Percentiles rank a stretch among this genome's conserved stretches.
Evolutionary conservation across 2,797 vertebrate species (phyloP).

Genomic region (Danio kyathit): DNA sequence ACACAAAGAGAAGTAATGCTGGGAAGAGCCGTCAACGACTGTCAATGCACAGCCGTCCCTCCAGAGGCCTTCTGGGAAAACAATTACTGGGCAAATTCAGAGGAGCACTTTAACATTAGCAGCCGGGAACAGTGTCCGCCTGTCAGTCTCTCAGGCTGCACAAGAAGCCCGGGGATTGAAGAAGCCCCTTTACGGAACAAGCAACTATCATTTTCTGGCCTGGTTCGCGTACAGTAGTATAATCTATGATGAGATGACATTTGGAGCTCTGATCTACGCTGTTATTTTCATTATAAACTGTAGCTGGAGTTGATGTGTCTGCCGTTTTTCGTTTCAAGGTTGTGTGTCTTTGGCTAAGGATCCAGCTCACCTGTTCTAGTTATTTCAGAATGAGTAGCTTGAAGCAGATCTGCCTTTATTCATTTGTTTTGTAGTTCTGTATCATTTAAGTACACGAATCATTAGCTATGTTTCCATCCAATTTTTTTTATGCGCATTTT

Average conservation of each 20-base stretch:
- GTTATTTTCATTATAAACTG: constrained; percentile 48
- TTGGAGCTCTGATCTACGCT: constrained; percentile 39
- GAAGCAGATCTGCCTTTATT: neutral
- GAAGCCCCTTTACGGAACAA: constrained; percentile 33
- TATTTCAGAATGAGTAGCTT: constrained; percentile 31
- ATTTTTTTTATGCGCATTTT: no score
- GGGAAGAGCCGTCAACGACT: constrained; percentile 62
- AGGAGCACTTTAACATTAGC: constrained; percentile 63
- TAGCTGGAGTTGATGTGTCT: constrained; percentile 23
- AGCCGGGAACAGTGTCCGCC: constrained; percentile 45
- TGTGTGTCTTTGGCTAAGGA: constrained; percentile 36
- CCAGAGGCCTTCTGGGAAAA: constrained; percentile 69
- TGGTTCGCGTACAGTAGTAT: constrained; percentile 31
- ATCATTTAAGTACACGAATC: no score
- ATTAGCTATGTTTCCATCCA: no score
- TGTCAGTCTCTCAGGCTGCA: constrained; percentile 50
- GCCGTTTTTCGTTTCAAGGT: constrained; percentile 4
- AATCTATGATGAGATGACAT: constrained; percentile 46
- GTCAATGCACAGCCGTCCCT: constrained; percentile 50
- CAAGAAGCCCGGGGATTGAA: constrained; percentile 44
- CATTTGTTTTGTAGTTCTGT: no score
- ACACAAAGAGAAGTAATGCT: constrained; percentile 72
- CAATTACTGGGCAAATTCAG: constrained; percentile 64
- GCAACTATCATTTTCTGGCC: constrained; percentile 47
- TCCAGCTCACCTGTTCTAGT: constrained; percentile 23